Evolutionary conservation across 2,888 invertebrate species (phyloP).

Genomic region (Psococerastis gibbosa): DNA sequence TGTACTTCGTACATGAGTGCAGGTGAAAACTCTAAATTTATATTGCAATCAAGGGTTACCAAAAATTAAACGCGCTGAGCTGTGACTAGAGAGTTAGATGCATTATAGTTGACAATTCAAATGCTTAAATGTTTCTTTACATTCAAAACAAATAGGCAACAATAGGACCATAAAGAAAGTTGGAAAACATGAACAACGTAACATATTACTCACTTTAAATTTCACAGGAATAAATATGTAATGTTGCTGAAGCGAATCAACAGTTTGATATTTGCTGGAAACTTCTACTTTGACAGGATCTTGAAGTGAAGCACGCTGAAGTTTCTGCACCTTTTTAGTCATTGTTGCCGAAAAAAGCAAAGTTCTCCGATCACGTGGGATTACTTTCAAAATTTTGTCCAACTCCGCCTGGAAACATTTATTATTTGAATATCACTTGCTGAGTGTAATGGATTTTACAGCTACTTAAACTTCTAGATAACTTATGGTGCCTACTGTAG

Average conservation of each 20-base stretch:
- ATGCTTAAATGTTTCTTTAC: too few species aligned
- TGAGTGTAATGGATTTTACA: too few species aligned
- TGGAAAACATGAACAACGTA: not conserved
- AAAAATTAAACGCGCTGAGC: too few species aligned
- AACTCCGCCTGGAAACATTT: conserved; percentile 53
- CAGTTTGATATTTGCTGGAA: conserved; percentile 93
- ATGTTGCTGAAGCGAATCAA: conserved; percentile 86
- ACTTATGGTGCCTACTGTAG: too few species aligned
- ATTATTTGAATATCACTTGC: too few species aligned
- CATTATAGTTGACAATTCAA: too few species aligned
- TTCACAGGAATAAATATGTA: conserved; percentile 92
- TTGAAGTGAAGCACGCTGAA: conserved; percentile 83
- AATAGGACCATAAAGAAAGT: not conserved
- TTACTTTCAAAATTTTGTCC: conserved; percentile 81
- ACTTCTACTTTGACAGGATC: conserved; percentile 94
- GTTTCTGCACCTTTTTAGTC: conserved; percentile 93
- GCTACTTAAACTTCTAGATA: too few species aligned
- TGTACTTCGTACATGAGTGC: too few species aligned
- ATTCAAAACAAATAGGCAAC: conserved; percentile 1
- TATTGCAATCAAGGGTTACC: too few species aligned
- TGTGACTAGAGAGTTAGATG: too few species aligned
- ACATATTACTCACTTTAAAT: conserved; percentile 66
- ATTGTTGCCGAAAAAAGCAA: conserved; percentile 97
- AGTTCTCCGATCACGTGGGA: conserved; percentile 81
- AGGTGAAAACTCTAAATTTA: too few species aligned